A percentile compares a stretch with the other conserved stretches of the same genome.
Conservation (phyloP, 2,888 invertebrate genomes). For the Amaurobius ferox region DNA sequence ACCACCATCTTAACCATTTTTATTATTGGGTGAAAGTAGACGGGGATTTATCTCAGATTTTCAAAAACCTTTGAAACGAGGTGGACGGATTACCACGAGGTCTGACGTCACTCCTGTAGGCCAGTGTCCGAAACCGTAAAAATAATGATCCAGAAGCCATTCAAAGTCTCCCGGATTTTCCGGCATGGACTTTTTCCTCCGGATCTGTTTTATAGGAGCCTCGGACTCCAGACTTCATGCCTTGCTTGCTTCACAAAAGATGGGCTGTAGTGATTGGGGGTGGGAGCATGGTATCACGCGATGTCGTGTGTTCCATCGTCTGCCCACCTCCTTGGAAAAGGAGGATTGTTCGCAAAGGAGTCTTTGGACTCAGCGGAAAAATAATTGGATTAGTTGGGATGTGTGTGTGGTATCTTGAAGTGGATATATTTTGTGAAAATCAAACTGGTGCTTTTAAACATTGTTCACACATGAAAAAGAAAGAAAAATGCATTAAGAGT, state of each 20-base stretch:
- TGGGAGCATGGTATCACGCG: background rate
- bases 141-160: conserved; percentile 42
- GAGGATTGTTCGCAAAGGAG: background rate
- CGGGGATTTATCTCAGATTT: background rate
- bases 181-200: background rate
- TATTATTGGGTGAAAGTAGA: no score
- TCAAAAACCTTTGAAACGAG: background rate
- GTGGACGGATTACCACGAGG: background rate
- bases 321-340: background rate
- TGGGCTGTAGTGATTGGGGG: background rate
- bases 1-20: no score
- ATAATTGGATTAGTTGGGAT: background rate
- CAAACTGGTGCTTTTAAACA: no score
- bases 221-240: background rate
- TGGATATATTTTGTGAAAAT: no score
- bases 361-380: background rate
- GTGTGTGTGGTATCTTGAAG: no score
- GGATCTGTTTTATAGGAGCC: background rate
- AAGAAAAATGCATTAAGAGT: no score
- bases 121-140: conserved; percentile 25
- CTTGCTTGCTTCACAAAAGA: background rate
- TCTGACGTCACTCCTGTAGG: background rate
- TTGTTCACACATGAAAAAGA: no score
- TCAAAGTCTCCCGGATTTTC: conserved; percentile 8
- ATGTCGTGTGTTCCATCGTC: background rate